Conservation (phyloP, 2,888 invertebrate species). For the Micoletzkya japonica region DNA sequence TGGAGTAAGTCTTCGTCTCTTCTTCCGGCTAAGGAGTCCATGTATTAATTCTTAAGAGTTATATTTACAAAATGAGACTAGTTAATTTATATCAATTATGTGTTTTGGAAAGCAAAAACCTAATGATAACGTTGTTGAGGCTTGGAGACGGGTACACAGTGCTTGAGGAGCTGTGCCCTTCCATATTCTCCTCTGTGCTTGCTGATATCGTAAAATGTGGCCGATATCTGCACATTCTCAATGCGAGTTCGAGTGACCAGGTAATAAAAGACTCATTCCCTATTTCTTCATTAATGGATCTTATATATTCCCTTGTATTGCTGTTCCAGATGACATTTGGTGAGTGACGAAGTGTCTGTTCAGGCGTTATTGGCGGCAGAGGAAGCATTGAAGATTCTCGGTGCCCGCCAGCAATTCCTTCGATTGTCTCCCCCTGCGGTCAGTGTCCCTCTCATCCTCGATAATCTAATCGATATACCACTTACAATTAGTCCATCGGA, state of each 20-base stretch:
- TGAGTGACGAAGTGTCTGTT: too few relatives aligned
- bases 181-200: not conserved
- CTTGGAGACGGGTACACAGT: constrained; percentile 2
- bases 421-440: constrained; percentile 4
- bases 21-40: not conserved
- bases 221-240: constrained; percentile 23
- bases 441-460: not conserved
- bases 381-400: constrained; percentile 13
- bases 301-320: not conserved
- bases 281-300: not conserved
- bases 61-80: too few relatives aligned
- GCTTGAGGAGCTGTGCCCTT: constrained; percentile 25
- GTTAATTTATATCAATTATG: too few relatives aligned
- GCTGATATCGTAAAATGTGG: constrained; percentile 28
- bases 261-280: not conserved
- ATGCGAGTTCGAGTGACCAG: constrained; percentile 25
- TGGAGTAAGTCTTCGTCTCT: constrained; percentile 3
- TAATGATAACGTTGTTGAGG: too few relatives aligned
- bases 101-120: too few relatives aligned
- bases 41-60: not conserved
- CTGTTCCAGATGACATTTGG: too few relatives aligned
- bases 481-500: too few relatives aligned
- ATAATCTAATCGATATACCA: not conserved
- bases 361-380: not conserved
- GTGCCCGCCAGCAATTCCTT: constrained; percentile 11